A percentile compares a stretch with the other conserved stretches of the same genome.
phyloP scores from a whole-genome alignment of 2,888 invertebrate genomes.

The Andrena fulva region DNA sequence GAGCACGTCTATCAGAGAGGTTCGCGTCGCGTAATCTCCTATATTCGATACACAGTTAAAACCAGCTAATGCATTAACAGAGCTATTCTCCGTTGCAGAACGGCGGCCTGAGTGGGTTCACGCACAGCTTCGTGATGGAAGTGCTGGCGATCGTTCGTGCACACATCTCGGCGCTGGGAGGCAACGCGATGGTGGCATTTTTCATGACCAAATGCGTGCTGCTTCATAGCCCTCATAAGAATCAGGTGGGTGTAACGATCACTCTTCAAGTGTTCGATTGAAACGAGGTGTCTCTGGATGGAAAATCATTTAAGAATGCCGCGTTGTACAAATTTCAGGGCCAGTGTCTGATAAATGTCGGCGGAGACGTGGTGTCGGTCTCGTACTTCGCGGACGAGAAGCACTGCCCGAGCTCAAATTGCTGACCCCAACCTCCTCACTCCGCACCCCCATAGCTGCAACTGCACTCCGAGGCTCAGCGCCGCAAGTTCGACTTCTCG shows the following conservation, averaged over 20 bases:
- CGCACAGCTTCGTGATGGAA: conserved; percentile 97
- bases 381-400: conserved; percentile 88
- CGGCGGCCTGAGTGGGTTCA: conserved; percentile 97
- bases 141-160: conserved; percentile 96
- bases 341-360: conserved; percentile 97
- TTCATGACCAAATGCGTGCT: conserved; percentile 96
- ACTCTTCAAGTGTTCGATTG: neutral
- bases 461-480: conserved; percentile 38
- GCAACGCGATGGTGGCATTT: conserved; percentile 97
- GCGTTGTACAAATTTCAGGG: conserved; percentile 88
- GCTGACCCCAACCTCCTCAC: conserved; percentile 82
- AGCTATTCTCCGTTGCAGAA: conserved; percentile 85
- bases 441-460: conserved; percentile 81
- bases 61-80: neutral
- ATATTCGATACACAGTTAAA: conserved; percentile 35
- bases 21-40: conserved; percentile 64
- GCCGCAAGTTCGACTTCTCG: conserved; percentile 53
- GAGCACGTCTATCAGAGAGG: conserved; percentile 95
- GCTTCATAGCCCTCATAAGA: conserved; percentile 97
- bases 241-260: conserved; percentile 90
- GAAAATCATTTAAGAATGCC: too few species aligned
- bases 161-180: conserved; percentile 96
- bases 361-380: conserved; percentile 96
- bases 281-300: too few species aligned
- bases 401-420: conserved; percentile 75